A percentile compares a stretch with the other conserved stretches of the same genome.
These are phyloP conservation scores for Congeria kusceri DNA, from an alignment of 2,888 invertebrate genomes.

Conservation along the genomic window DNA sequence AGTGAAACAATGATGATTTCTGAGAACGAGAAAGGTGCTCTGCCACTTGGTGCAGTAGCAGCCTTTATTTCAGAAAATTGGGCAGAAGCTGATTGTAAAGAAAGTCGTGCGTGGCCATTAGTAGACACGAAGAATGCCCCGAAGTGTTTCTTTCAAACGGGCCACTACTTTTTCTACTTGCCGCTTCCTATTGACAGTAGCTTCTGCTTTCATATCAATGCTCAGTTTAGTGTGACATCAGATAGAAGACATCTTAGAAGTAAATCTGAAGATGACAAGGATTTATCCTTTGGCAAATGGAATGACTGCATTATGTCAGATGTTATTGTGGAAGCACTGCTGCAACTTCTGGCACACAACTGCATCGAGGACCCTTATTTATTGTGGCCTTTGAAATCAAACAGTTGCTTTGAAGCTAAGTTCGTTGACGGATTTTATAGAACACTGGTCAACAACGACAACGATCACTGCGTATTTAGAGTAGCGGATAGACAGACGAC, in stretches of 20 bases:
- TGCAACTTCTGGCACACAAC: background rate
- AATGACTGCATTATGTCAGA: conserved; percentile 15
- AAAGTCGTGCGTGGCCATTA: conserved; percentile 7
- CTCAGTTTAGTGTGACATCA: too few species aligned
- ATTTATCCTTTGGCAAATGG: too few species aligned
- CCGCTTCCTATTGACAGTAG: conserved; percentile 76
- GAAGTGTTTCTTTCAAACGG: conserved; percentile 58
- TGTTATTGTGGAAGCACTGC: background rate
- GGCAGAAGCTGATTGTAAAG: background rate
- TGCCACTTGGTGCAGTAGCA: too few species aligned
- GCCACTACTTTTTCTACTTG: conserved; percentile 69
- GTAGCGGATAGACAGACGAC: background rate
- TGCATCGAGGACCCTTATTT: too few species aligned
- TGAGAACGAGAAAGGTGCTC: too few species aligned
- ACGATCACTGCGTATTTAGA: too few species aligned
- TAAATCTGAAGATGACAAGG: too few species aligned
- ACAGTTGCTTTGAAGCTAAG: too few species aligned
- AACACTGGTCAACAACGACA: too few species aligned
- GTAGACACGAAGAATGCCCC: background rate
- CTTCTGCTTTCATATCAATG: conserved; percentile 79
- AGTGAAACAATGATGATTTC: conserved; percentile 18
- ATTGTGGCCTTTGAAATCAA: too few species aligned
- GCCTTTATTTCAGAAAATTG: conserved; percentile 15
- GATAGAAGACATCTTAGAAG: too few species aligned
- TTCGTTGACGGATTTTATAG: too few species aligned